phyloP scores from a whole-genome alignment of 2,113 vertebrate species.

The Nothoprocta perdicaria region DNA sequence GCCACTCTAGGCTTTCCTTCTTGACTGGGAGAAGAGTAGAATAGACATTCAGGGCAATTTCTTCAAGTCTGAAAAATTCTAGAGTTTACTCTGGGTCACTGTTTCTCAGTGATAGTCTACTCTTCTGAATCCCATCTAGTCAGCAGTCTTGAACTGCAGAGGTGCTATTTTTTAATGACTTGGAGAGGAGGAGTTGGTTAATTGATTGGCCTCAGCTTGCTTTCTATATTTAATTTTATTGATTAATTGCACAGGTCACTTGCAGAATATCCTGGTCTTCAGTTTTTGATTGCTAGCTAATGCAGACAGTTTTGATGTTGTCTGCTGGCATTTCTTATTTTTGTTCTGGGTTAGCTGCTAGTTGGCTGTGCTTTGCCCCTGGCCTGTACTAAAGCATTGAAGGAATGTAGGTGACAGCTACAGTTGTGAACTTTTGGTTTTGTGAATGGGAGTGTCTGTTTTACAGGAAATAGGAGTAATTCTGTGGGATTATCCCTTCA shows the following conservation, averaged over 20 bases:
- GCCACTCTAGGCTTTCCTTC: background rate
- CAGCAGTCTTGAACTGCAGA: background rate
- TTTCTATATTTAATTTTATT: background rate
- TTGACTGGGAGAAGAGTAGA: background rate
- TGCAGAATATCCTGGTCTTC: background rate
- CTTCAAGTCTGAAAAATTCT: background rate
- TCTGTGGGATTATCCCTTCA: background rate
- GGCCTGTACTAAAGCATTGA: background rate
- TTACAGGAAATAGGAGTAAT: slow-evolving; percentile 7
- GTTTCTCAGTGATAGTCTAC: background rate
- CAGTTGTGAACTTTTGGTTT: background rate
- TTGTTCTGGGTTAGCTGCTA: background rate
- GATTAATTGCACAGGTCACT: background rate
- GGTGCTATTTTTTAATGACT: background rate
- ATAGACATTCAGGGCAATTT: no score
- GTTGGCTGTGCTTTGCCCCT: background rate
- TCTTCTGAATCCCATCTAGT: background rate
- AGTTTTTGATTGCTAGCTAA: background rate
- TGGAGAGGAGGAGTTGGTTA: background rate
- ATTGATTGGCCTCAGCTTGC: background rate
- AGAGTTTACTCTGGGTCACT: background rate
- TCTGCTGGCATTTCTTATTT: background rate
- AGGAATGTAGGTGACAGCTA: slow-evolving; percentile 31
- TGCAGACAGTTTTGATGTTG: background rate
- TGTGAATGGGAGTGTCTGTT: slow-evolving; percentile 1